These are phyloP conservation scores for Cactoblastis cactorum DNA, from an alignment of 2,888 invertebrate species.

Conservation along the genomic window DNA sequence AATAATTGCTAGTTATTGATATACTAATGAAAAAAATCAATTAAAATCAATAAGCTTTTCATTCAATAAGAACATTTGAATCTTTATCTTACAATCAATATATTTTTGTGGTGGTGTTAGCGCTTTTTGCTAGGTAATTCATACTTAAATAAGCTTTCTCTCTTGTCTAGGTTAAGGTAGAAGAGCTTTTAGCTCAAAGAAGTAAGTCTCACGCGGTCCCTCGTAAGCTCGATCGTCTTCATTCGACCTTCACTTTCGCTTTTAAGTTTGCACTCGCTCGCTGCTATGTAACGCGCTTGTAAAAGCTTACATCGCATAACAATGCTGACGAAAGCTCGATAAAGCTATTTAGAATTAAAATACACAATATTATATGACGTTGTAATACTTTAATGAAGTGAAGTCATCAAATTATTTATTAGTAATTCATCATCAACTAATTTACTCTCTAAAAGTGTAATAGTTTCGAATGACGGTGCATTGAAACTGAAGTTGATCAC, in stretches of 20 bases:
- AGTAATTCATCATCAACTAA: no score
- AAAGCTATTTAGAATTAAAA: not conserved
- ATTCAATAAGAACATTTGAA: no score
- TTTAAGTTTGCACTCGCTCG: slow-evolving; percentile 39
- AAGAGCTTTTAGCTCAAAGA: not conserved
- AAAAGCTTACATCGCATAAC: slow-evolving; percentile 2
- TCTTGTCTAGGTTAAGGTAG: not conserved
- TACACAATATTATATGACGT: not conserved
- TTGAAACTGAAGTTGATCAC: no score
- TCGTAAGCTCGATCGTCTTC: slow-evolving; percentile 12
- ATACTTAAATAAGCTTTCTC: not conserved
- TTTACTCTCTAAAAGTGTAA: no score
- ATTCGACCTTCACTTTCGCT: slow-evolving; percentile 57
- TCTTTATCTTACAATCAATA: not conserved
- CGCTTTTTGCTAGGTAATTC: no score
- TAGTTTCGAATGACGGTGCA: no score
- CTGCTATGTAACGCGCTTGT: not conserved
- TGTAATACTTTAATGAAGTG: not conserved
- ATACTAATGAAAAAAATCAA: no score
- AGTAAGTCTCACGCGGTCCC: not conserved
- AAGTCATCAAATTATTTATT: not conserved
- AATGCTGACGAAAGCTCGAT: slow-evolving; percentile 9
- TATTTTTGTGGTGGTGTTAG: no score
- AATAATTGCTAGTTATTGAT: no score
- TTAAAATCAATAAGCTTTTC: no score